Conservation (phyloP, 2,888 invertebrate genomes). For the Perithous albicinctus region DNA sequence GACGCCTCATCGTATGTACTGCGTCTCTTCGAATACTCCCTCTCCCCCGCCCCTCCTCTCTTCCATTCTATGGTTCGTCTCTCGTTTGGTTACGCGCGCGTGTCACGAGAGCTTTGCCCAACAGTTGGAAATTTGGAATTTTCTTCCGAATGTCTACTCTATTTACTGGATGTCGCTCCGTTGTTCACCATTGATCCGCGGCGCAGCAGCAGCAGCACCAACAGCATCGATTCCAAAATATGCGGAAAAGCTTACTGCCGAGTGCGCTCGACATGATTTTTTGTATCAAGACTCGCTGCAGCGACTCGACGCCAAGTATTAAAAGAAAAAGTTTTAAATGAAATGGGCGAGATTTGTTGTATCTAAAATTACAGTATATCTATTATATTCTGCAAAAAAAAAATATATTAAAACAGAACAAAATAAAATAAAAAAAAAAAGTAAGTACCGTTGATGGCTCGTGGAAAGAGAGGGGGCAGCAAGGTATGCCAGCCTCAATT, state of each 20-base stretch:
- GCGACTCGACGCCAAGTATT: too few species aligned
- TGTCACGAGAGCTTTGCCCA: conserved; percentile 76
- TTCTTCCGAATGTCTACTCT: conserved; percentile 47
- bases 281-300: too few species aligned
- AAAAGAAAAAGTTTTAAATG: too few species aligned
- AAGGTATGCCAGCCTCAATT: background rate
- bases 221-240: conserved; percentile 46
- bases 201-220: conserved; percentile 10
- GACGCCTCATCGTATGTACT: conserved; percentile 56
- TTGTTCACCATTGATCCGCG: conserved; percentile 14
- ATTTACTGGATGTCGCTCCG: conserved; percentile 31
- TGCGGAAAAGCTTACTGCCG: conserved; percentile 49
- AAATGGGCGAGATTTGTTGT: too few species aligned
- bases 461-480: background rate
- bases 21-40: conserved; percentile 69
- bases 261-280: too few species aligned
- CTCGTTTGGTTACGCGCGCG: conserved; percentile 77
- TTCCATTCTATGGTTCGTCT: conserved; percentile 1
- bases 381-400: too few species aligned
- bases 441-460: background rate
- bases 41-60: conserved; percentile 64
- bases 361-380: too few species aligned
- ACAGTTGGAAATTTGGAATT: conserved; percentile 77
- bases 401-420: too few species aligned
- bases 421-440: background rate